Evolutionary conservation across 2,888 invertebrate species (phyloP).

Genomic region (Rhabditoides inermis): DNA sequence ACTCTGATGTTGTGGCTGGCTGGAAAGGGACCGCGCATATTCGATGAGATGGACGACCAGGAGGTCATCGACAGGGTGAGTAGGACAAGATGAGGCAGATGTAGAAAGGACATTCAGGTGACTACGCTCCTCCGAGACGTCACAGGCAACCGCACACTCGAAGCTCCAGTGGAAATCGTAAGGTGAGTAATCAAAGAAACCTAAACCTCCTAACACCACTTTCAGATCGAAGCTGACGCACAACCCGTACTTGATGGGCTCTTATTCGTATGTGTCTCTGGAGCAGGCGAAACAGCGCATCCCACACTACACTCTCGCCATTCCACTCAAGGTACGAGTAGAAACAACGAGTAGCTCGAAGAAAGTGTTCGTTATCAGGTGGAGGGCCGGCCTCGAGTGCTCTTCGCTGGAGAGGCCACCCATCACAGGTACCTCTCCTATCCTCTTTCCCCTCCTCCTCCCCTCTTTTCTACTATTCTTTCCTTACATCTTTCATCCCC

Average conservation of each 20-base stretch:
- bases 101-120: not conserved
- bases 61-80: slow-evolving; percentile 25
- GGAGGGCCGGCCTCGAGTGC: slow-evolving; percentile 22
- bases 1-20: slow-evolving; percentile 42
- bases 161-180: not conserved
- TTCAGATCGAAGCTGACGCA: slow-evolving; percentile 32
- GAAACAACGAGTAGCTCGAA: too few species aligned
- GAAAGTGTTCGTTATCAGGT: too few species aligned
- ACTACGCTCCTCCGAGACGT: too few species aligned
- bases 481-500: too few species aligned
- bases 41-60: slow-evolving; percentile 35
- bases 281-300: slow-evolving; percentile 26
- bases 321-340: slow-evolving; percentile 41
- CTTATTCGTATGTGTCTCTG: slow-evolving; percentile 39
- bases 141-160: too few species aligned
- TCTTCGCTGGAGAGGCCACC: slow-evolving; percentile 48
- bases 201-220: not conserved
- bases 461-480: not conserved
- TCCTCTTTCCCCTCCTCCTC: not conserved
- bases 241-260: slow-evolving; percentile 37
- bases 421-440: slow-evolving; percentile 28
- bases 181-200: too few species aligned
- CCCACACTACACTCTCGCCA: slow-evolving; percentile 25
- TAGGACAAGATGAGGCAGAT: not conserved
- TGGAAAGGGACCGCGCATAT: slow-evolving; percentile 34